Evolutionary conservation across 2,888 invertebrate species (phyloP).

Genomic region (Drosophila aldrichi): DNA sequence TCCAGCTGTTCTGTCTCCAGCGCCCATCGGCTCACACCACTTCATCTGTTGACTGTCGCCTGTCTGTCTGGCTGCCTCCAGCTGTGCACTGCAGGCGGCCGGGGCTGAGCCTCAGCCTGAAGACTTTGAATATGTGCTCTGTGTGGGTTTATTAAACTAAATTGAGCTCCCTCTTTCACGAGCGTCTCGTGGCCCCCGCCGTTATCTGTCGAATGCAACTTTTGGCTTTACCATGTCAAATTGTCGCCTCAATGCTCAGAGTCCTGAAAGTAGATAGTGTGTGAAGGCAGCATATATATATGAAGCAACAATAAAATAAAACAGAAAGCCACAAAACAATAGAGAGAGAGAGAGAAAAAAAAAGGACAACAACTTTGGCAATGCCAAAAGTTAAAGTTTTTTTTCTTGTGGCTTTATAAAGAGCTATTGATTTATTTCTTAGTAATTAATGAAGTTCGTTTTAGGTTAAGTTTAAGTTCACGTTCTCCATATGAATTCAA

Average conservation of each 20-base stretch:
- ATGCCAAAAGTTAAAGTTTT: not conserved
- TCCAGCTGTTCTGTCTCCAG: not conserved
- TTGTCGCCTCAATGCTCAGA: conserved; percentile 40
- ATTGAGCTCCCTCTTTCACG: conserved; percentile 19
- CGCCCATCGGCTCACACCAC: not conserved
- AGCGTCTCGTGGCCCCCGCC: not conserved
- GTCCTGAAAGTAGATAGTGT: conserved; percentile 13
- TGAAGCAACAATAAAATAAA: not conserved
- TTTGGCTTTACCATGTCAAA: conserved; percentile 36
- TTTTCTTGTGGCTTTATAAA: not conserved
- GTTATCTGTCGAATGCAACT: conserved; percentile 36
- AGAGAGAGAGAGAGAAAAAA: too few relatives aligned
- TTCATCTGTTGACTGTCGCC: conserved; percentile 32
- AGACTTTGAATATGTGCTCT: conserved; percentile 1
- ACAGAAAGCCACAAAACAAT: conserved; percentile 5
- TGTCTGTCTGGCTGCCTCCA: conserved; percentile 48
- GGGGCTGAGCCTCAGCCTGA: not conserved
- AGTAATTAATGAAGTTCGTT: not conserved
- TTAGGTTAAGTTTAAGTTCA: not conserved
- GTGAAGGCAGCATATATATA: not conserved
- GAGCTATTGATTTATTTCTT: not conserved
- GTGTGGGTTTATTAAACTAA: conserved; percentile 34
- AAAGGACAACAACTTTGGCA: not conserved
- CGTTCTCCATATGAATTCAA: not conserved
- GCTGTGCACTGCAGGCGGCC: conserved; percentile 48